Evolutionary conservation across 2,113 vertebrate genomes (phyloP).

Genomic region (Hypomesus transpacificus): DNA sequence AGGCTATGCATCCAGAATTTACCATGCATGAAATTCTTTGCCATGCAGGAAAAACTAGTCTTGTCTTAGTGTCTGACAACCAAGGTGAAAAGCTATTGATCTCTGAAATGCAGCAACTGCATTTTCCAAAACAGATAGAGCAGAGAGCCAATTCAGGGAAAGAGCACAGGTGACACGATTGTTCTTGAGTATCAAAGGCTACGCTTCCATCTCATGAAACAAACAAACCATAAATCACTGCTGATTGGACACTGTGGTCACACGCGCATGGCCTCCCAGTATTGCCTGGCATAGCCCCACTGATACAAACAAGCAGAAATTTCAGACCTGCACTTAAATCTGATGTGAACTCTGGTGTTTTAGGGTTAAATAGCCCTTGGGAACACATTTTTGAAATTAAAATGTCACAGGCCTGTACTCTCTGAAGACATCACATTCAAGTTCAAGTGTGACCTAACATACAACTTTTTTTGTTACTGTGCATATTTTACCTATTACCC

Average conservation of each 20-base stretch:
- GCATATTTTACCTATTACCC: conserved; percentile 24
- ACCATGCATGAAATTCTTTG: conserved; percentile 37
- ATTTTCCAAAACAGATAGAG: conserved; percentile 57
- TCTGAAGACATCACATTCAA: no score
- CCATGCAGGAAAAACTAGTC: conserved; percentile 8
- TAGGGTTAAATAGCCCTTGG: no score
- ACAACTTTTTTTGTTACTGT: conserved; percentile 7
- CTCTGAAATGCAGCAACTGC: conserved; percentile 52
- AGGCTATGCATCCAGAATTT: conserved; percentile 10
- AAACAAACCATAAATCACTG: conserved; percentile 69
- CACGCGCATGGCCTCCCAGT: not conserved
- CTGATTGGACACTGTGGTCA: conserved; percentile 47
- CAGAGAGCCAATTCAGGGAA: conserved; percentile 63
- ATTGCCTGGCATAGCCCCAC: conserved; percentile 21
- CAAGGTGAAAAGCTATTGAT: conserved; percentile 17
- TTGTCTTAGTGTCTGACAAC: conserved; percentile 35
- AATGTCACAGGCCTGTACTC: no score
- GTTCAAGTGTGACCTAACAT: no score
- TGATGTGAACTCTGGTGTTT: not conserved
- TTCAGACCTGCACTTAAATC: conserved; percentile 26
- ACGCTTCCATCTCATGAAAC: conserved; percentile 31
- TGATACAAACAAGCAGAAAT: conserved; percentile 16
- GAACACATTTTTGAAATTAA: no score
- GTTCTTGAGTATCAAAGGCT: conserved; percentile 56
- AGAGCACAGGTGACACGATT: conserved; percentile 47